Base-by-base conservation (phyloP, 2,797 vertebrate genomes). In the Anabacerthia variegaticeps region DNA sequence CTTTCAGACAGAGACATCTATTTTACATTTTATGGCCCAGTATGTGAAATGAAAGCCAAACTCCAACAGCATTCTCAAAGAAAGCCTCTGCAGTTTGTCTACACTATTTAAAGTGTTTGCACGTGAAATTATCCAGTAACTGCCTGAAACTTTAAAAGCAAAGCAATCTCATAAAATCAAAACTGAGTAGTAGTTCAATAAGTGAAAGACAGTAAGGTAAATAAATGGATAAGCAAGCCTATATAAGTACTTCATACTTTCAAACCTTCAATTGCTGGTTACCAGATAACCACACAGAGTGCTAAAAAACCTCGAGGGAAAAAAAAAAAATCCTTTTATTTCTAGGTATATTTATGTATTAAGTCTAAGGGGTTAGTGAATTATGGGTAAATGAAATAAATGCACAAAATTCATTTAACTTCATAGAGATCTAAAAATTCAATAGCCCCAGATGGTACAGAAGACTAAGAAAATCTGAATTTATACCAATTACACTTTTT, bases 1-100 rank as follows among this genome's bases (percentile, higher is more conserved):
- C 52, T 95, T 93, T 88, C 55, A 52, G 84, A 71, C 28, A 67
- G 36, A 95, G 85, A 71, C 77, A 84, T 92, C 36, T 95, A 77
- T 96, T 97, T 95, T 94, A 86, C 85, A 88, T 89, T 66, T 84
- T 82, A 96, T 90, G 66, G 88, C 32, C 58, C 43, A 83, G 59
- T 49, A 90, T 65, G 32, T 89, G 75, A 80, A 52, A 54, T 87
- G 95, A 66, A 93, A 85, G 36, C 34, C 88, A 92, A 94, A 95
- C 28, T 52, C 32, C 44, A 92, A 23, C 46, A 88, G 41, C 43
- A 75, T 85, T 87, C 75, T 72, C 86, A 89, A 78, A 90, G 66
- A 93, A 77, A 85, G 4, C 17, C 55, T 65, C 83, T 91, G 32
- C 27, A 79, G 12, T 75, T 93, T 91, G 37, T 78, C 67, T 84